Evolutionary conservation across 1,140 invertebrate species (phyloP).

Genomic region (Battus philenor): DNA sequence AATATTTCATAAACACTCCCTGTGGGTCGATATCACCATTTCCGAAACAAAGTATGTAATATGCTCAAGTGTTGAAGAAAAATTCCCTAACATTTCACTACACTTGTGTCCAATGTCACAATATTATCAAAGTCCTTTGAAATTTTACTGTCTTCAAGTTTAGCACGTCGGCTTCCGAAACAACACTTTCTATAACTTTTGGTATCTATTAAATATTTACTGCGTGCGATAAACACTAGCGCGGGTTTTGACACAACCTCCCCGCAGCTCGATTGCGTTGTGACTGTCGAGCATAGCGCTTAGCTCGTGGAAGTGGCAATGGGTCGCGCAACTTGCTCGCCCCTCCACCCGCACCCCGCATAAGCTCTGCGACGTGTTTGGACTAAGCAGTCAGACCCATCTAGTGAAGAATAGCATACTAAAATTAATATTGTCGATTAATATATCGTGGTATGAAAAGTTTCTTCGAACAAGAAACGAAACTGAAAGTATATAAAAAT

Average conservation of each 20-base stretch:
- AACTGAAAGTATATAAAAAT: too few relatives aligned
- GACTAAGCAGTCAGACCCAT: constrained; percentile 40
- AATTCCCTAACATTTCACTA: constrained; percentile 65
- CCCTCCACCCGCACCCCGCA: constrained; percentile 34
- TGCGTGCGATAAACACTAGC: constrained; percentile 46
- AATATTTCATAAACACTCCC: constrained; percentile 73
- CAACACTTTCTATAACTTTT: constrained; percentile 48
- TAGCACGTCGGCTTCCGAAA: constrained; percentile 35
- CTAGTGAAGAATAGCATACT: constrained; percentile 47
- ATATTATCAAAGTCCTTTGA: constrained; percentile 29
- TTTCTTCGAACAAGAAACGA: too few relatives aligned
- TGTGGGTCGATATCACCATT: constrained; percentile 74
- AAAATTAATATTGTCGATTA: too few relatives aligned
- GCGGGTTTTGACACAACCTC: constrained; percentile 39
- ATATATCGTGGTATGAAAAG: too few relatives aligned
- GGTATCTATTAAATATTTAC: constrained; percentile 63
- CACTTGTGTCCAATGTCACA: constrained; percentile 42
- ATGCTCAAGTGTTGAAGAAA: constrained; percentile 60
- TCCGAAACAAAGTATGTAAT: constrained; percentile 71
- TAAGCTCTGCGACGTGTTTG: constrained; percentile 40
- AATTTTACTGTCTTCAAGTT: constrained; percentile 19
- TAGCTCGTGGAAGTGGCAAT: constrained; percentile 57
- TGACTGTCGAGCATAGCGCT: constrained; percentile 59
- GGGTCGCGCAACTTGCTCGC: constrained; percentile 50
- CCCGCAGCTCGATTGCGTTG: constrained; percentile 56